These are phyloP conservation scores for Chiridota heheva DNA, from an alignment of 35 echinoderm and acorn worm species.

Conservation along the genomic window DNA sequence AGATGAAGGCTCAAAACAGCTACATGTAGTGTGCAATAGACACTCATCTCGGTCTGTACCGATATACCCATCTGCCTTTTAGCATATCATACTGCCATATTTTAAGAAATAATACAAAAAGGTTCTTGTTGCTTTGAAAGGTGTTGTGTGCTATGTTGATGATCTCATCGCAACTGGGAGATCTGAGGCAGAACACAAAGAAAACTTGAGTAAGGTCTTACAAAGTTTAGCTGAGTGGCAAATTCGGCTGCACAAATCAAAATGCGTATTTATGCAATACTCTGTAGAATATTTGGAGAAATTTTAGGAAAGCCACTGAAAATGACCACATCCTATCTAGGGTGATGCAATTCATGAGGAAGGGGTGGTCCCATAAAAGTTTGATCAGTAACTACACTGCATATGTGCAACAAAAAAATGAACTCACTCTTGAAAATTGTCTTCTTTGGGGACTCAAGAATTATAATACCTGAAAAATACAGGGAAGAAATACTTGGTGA, in stretches of 20 bases:
- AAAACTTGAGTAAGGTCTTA: not conserved
- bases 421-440: constrained; percentile 41
- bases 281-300: constrained; percentile 22
- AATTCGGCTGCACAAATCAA: constrained; percentile 26
- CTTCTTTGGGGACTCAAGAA: constrained; percentile 37
- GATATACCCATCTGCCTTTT: constrained; percentile 24
- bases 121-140: constrained; percentile 30
- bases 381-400: not conserved
- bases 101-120: constrained; percentile 48
- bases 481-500: not conserved
- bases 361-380: constrained; percentile 2
- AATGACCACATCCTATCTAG: constrained; percentile 19
- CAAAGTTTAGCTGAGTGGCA: constrained; percentile 6
- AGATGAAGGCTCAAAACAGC: constrained; percentile 29
- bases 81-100: too few species aligned
- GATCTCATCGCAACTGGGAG: constrained; percentile 50
- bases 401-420: not conserved
- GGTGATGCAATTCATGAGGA: constrained; percentile 6
- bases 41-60: constrained; percentile 42
- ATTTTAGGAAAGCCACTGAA: not conserved
- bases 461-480: constrained; percentile 34
- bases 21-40: constrained; percentile 51
- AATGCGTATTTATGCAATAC: constrained; percentile 23
- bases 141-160: constrained; percentile 23
- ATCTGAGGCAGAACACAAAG: constrained; percentile 7